These are phyloP conservation scores for Bubo blakistoni DNA, from an alignment of 2,113 vertebrate species.

Conservation along the genomic window DNA sequence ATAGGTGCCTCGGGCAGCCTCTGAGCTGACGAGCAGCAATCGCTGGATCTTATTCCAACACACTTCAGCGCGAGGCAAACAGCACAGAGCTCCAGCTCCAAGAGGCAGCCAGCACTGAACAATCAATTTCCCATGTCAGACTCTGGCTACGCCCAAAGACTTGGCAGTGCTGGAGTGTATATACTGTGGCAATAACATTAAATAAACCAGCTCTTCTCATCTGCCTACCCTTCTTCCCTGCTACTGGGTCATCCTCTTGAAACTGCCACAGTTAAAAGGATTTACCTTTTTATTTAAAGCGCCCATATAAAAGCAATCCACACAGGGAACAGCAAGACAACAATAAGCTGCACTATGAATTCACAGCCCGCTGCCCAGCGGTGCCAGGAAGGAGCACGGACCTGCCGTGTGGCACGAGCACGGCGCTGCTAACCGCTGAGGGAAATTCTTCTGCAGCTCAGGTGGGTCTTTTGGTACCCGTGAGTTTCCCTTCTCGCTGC, in stretches of 20 bases:
- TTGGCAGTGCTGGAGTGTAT: not conserved
- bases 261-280: not conserved
- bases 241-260: not conserved
- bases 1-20: not conserved
- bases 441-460: not conserved
- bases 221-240: not conserved
- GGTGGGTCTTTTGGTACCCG: not conserved
- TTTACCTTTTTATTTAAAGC: not conserved
- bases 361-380: not conserved
- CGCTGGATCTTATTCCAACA: not conserved
- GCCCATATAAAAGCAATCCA: not conserved
- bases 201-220: not conserved
- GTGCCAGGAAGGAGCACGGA: not conserved
- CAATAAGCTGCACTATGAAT: not conserved
- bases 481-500: not conserved
- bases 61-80: not conserved
- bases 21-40: not conserved
- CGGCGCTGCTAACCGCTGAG: fast-evolving
- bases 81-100: not conserved
- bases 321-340: not conserved
- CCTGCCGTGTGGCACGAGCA: fast-evolving
- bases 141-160: conserved; percentile 11
- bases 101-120: not conserved
- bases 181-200: not conserved
- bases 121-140: not conserved